Conservation (phyloP, 2,888 invertebrate genomes). For the Girardia tigrina region DNA sequence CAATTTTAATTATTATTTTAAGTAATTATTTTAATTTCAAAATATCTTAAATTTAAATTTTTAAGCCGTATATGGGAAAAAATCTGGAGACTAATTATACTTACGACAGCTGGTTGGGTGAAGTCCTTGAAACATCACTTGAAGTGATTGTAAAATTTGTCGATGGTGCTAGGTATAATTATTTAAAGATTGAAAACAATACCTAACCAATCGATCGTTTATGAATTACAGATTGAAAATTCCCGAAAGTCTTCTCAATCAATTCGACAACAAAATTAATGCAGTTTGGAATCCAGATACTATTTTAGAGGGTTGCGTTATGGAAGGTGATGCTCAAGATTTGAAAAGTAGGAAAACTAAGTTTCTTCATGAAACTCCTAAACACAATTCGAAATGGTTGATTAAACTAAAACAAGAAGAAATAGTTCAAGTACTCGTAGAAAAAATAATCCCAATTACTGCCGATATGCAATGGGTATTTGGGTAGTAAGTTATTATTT, state of each 20-base stretch:
- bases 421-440: constrained; percentile 5
- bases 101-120: constrained; percentile 25
- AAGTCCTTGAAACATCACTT: constrained; percentile 9
- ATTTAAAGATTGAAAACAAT: neutral
- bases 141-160: constrained; percentile 27
- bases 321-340: constrained; percentile 29
- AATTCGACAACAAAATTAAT: neutral
- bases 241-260: neutral
- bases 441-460: neutral
- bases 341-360: constrained; percentile 14
- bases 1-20: too few relatives aligned
- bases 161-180: constrained; percentile 31
- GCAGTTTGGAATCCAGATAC: neutral
- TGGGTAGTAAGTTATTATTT: neutral
- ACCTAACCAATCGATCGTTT: neutral
- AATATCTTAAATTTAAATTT: too few relatives aligned
- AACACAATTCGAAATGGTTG: constrained; percentile 25
- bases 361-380: constrained; percentile 21
- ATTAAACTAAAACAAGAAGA: neutral
- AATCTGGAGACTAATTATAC: constrained; percentile 12
- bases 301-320: constrained; percentile 3
- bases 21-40: too few relatives aligned
- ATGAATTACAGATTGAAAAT: neutral
- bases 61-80: neutral
- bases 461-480: constrained; percentile 24